Conservation (phyloP, 2,888 invertebrate species). For the Eupithecia inturbata region DNA sequence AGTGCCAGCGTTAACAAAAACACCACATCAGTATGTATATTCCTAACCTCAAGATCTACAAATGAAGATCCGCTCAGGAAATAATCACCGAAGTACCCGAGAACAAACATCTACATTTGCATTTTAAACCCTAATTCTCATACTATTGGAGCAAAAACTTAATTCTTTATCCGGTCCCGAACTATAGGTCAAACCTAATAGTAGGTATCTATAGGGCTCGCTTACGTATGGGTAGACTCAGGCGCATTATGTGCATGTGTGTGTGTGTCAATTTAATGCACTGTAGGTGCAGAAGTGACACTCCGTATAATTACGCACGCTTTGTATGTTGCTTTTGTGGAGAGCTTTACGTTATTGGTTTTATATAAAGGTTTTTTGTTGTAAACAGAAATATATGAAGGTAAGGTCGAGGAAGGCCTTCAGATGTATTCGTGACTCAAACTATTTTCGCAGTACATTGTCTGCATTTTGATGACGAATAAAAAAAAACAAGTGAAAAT, state of each 20-base stretch:
- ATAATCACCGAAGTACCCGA: constrained; percentile 29
- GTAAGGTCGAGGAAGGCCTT: neutral
- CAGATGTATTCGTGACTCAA: neutral
- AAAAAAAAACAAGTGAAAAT: no score
- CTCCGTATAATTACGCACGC: constrained; percentile 29
- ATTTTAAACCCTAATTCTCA: constrained; percentile 32
- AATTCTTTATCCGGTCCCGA: constrained; percentile 52
- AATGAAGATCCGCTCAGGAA: constrained; percentile 34
- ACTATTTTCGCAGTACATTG: no score
- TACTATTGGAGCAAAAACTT: constrained; percentile 54
- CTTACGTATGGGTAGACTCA: constrained; percentile 48
- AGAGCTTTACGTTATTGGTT: neutral
- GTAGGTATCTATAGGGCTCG: constrained; percentile 50
- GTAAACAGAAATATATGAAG: neutral
- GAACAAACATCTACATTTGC: constrained; percentile 44
- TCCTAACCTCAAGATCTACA: constrained; percentile 11
- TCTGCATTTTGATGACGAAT: no score
- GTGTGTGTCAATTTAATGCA: constrained; percentile 24
- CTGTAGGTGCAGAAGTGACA: constrained; percentile 41
- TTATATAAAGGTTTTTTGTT: neutral
- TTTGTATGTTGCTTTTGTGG: neutral
- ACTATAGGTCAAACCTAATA: constrained; percentile 49
- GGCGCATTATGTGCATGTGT: constrained; percentile 54
- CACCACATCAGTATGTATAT: neutral
- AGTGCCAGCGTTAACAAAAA: neutral